Conservation (phyloP, 2,113 vertebrate species). For the Pogona vitticeps region DNA sequence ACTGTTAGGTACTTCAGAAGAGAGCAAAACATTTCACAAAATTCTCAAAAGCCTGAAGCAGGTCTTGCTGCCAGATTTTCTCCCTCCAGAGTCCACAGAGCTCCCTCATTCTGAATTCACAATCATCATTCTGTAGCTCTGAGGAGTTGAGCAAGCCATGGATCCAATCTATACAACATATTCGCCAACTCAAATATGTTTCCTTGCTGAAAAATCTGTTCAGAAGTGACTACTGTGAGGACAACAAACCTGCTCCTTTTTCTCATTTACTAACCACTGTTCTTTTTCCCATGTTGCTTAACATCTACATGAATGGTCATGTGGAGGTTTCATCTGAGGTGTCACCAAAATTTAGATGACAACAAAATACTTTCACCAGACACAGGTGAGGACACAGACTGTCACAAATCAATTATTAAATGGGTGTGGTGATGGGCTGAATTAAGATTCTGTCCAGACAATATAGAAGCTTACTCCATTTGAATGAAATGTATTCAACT, state of each 20-base stretch:
- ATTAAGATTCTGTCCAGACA: not conserved
- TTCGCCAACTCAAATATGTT: slow-evolving; percentile 61
- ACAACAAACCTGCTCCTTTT: slow-evolving; percentile 37
- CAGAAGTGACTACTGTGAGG: not conserved
- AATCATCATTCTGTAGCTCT: slow-evolving; percentile 54
- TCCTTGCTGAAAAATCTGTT: slow-evolving; percentile 70
- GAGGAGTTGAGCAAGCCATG: slow-evolving; percentile 48
- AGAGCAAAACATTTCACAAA: slow-evolving; percentile 5
- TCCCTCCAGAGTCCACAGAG: slow-evolving; percentile 35
- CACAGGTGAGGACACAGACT: not conserved
- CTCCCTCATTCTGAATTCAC: slow-evolving; percentile 37
- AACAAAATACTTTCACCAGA: not conserved
- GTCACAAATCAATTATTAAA: not conserved
- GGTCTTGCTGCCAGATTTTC: slow-evolving; percentile 10
- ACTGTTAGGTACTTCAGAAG: slow-evolving; percentile 11
- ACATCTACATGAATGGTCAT: not conserved
- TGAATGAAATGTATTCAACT: too few species aligned
- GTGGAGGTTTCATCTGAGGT: not conserved
- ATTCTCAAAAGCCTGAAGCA: slow-evolving; percentile 9
- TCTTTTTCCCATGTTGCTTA: not conserved
- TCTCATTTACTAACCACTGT: not conserved
- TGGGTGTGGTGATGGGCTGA: not conserved
- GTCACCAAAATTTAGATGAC: not conserved
- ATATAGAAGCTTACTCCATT: not conserved
- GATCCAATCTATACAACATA: slow-evolving; percentile 62